These are phyloP conservation scores for Melieria picta DNA, from an alignment of 2,888 invertebrate species.

Conservation along the genomic window DNA sequence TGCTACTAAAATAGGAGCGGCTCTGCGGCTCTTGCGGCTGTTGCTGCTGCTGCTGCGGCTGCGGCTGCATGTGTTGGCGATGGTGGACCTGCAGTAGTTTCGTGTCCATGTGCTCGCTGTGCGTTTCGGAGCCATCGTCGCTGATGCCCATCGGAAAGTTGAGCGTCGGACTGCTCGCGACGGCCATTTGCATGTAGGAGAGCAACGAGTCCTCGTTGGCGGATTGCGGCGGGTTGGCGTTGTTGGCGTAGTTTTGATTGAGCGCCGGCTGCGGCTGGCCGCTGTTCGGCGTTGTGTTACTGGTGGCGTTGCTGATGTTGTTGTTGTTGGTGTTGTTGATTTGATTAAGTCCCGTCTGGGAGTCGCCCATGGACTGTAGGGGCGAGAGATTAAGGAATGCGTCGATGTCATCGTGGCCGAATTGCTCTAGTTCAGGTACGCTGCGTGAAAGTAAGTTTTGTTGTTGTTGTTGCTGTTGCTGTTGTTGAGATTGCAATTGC, in stretches of 20 bases:
- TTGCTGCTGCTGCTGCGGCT: conserved; percentile 37
- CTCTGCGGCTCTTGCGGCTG: conserved; percentile 27
- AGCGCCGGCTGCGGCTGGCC: conserved; percentile 24
- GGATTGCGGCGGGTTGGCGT: conserved; percentile 45
- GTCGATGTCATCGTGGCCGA: conserved; percentile 61
- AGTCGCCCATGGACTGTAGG: conserved; percentile 50
- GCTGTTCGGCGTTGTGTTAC: conserved; percentile 33
- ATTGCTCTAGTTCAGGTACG: conserved; percentile 51
- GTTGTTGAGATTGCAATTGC: conserved; percentile 45
- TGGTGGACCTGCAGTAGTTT: conserved; percentile 44
- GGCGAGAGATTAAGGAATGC: conserved; percentile 61
- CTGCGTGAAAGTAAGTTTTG: conserved; percentile 51
- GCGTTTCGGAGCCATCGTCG: conserved; percentile 56
- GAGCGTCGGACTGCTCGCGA: conserved; percentile 56
- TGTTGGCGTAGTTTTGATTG: conserved; percentile 33
- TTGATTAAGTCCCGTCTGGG: conserved; percentile 41
- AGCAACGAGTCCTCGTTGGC: conserved; percentile 61
- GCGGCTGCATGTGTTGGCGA: conserved; percentile 35
- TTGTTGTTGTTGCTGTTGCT: conserved; percentile 45
- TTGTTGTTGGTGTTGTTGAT: conserved; percentile 41
- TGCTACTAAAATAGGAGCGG: conserved; percentile 48
- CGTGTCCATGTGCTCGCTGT: conserved; percentile 51
- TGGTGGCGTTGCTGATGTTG: conserved; percentile 37
- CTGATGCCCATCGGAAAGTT: conserved; percentile 63
- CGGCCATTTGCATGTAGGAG: conserved; percentile 63